Evolutionary conservation across 2,888 invertebrate species (phyloP).

Genomic region (Drosophila robusta): DNA sequence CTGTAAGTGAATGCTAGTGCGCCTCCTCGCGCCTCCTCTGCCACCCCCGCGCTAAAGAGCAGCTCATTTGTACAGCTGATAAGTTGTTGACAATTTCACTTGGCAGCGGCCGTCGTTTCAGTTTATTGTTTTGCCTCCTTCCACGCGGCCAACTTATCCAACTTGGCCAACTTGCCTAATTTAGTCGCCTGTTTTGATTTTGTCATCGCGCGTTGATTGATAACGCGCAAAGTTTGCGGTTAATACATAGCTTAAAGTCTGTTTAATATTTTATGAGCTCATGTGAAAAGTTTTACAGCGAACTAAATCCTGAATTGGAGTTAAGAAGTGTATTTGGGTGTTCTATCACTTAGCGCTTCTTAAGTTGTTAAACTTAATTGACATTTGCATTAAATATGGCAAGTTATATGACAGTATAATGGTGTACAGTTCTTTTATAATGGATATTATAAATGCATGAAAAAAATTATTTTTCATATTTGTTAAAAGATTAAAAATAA

Average conservation of each 20-base stretch:
- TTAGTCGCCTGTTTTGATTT: constrained; percentile 46
- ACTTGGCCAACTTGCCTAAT: constrained; percentile 59
- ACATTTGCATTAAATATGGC: too few species aligned
- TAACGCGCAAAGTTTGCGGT: constrained; percentile 34
- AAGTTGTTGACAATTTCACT: constrained; percentile 65
- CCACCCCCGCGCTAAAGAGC: constrained; percentile 9
- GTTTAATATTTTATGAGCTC: constrained; percentile 28
- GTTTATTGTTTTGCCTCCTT: constrained; percentile 47
- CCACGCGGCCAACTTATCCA: constrained; percentile 27
- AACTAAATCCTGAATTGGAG: background rate
- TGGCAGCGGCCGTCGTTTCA: constrained; percentile 34
- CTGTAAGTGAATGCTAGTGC: constrained; percentile 45
- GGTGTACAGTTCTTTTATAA: too few species aligned
- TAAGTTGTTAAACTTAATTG: background rate
- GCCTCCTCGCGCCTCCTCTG: constrained; percentile 1
- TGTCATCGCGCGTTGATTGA: constrained; percentile 46
- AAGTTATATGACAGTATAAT: too few species aligned
- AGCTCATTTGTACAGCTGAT: constrained; percentile 60
- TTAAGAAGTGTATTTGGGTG: background rate
- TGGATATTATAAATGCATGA: too few species aligned
- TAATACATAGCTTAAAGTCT: constrained; percentile 7
- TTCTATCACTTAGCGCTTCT: background rate
- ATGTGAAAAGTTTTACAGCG: background rate
- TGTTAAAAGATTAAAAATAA: too few species aligned
- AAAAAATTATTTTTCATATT: too few species aligned